Conservation (phyloP, 2,888 invertebrate species). For the Trachelus tabidus region DNA sequence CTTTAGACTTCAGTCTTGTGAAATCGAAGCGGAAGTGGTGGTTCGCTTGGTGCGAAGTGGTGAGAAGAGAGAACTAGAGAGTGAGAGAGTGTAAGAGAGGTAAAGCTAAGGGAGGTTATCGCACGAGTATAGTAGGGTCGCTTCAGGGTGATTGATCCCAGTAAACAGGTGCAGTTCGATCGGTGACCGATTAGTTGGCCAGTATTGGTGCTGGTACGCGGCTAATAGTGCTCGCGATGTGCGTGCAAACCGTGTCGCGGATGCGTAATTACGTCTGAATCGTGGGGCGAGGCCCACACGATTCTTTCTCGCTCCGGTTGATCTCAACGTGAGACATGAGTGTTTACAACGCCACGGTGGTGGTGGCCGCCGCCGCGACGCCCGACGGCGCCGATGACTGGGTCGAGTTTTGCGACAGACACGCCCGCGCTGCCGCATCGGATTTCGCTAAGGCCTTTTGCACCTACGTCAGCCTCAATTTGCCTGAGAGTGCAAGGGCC, state of each 20-base stretch:
- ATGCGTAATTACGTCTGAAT: constrained; percentile 16
- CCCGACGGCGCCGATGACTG: constrained; percentile 77
- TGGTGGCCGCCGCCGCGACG: constrained; percentile 66
- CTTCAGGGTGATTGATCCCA: constrained; percentile 40
- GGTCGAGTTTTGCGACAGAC: constrained; percentile 89
- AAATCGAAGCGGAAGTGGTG: neutral
- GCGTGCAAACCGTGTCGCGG: constrained; percentile 5
- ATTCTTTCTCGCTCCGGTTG: constrained; percentile 2
- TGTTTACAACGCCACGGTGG: constrained; percentile 43
- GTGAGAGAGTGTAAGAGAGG: neutral
- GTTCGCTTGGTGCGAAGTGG: neutral
- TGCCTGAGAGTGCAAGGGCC: constrained; percentile 75
- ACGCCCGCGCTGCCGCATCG: constrained; percentile 85
- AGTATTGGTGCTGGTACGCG: constrained; percentile 25
- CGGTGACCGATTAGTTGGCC: constrained; percentile 37
- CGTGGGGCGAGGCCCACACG: constrained; percentile 18
- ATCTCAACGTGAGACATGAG: constrained; percentile 34
- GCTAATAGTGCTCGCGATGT: constrained; percentile 3
- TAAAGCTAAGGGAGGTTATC: neutral
- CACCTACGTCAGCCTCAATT: constrained; percentile 78
- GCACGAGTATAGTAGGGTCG: constrained; percentile 7
- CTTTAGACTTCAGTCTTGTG: neutral
- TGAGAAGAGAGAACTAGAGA: neutral
- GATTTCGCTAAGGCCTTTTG: constrained; percentile 90
- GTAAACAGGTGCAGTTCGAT: constrained; percentile 45